Conservation (phyloP, 2,888 invertebrate genomes). For the Temnothorax ravouxi region DNA sequence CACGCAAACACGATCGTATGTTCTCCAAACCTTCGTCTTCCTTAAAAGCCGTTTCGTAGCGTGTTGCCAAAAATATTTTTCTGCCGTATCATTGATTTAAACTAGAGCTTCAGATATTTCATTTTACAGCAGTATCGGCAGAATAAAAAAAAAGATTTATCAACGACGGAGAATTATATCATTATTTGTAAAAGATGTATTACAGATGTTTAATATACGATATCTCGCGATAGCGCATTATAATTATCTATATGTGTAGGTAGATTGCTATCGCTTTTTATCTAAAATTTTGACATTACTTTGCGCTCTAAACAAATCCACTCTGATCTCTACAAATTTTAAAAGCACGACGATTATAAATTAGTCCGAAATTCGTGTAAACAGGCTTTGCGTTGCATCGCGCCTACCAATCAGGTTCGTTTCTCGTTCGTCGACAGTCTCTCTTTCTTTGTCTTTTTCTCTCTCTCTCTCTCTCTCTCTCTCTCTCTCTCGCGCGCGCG, state of each 20-base stretch:
- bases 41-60: not conserved
- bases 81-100: slow-evolving; percentile 45
- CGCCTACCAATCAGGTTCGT: slow-evolving; percentile 71
- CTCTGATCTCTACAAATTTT: slow-evolving; percentile 2
- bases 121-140: not conserved
- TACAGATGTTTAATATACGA: not conserved
- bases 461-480: slow-evolving; percentile 11
- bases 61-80: slow-evolving; percentile 31
- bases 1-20: slow-evolving; percentile 46
- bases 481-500: not conserved
- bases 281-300: not conserved
- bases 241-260: not conserved
- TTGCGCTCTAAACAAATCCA: not conserved
- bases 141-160: not conserved
- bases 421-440: slow-evolving; percentile 37
- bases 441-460: not conserved
- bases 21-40: slow-evolving; percentile 26
- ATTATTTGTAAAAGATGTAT: not conserved
- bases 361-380: slow-evolving; percentile 74
- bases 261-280: not conserved
- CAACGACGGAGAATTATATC: not conserved
- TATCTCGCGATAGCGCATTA: not conserved
- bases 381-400: slow-evolving; percentile 72
- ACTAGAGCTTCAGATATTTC: not conserved
- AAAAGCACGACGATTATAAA: slow-evolving; percentile 65